Base-by-base conservation (phyloP, 1,140 invertebrate species). In the Orius insidiosus region DNA sequence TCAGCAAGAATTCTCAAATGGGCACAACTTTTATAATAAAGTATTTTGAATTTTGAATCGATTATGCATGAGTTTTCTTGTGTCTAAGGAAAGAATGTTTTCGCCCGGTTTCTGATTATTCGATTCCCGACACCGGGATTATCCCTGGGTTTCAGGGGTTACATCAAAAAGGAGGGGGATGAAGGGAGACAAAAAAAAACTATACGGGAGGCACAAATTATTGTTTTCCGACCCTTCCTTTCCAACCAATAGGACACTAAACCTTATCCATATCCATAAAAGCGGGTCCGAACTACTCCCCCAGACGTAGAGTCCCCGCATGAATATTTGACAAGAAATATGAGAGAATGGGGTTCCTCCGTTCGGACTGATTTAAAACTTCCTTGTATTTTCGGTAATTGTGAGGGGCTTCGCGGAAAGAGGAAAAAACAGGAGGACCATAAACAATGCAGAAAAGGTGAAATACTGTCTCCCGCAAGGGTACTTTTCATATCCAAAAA, bases 291-390 rank as follows among this genome's bases (percentile, higher is more conserved):
- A 40, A 40, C 9, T 24, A 24, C 38, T 40, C 10, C 16, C 38
- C 38, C 15, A 24, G 24, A 24, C 24, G 24, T 24, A 24, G 24
- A 24, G 24, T 24, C 24, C 24, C 24, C 24, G 24, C 41, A 43
- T 43, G 41, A 43, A 43, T 43, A 43, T 43, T 43, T 43, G 41
- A 43, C 41, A 43, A 43, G 41, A 43, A 43, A 31, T 43, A 43
- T 43, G 41, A 43, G 41, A 4, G 19, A 11, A 30, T n/a, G 41
- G 35, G 41, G 41, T 3, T 31, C 18, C 14, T 18, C 31, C 16
- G 41, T 31, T 18, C 41, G 18, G 41, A 43, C 41, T 43, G 41
- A 43, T 43, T 43, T 43, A 43, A 43, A 43, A 43, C 41, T 43
- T 43, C 41, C 41, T 43, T 43, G 16, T 43, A 43, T 43, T 30